Conservation (phyloP, 2,797 vertebrate species). For the Sebastes diploproa region DNA sequence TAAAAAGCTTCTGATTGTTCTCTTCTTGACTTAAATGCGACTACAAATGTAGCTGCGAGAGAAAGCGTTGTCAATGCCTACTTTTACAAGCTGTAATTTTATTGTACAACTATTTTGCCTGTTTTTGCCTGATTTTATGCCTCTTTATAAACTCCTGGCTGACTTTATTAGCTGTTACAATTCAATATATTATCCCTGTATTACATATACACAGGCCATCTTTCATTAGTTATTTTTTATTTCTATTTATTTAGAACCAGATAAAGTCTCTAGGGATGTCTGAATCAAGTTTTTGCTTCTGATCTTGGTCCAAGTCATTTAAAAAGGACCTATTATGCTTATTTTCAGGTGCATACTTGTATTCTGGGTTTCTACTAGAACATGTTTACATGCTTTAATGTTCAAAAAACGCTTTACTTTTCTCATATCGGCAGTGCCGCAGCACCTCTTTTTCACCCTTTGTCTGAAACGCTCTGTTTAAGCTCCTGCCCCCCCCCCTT, state of each 20-base stretch:
- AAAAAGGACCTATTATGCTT: too few relatives aligned
- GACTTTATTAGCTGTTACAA: constrained; percentile 32
- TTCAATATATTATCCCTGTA: constrained; percentile 20
- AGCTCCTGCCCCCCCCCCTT: too few relatives aligned
- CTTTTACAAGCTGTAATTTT: constrained; percentile 42
- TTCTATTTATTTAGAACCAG: background rate
- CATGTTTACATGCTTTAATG: too few relatives aligned
- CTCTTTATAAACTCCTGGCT: constrained; percentile 12
- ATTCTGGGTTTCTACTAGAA: too few relatives aligned
- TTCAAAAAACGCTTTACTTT: too few relatives aligned
- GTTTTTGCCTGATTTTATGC: constrained; percentile 21
- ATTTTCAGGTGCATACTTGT: too few relatives aligned
- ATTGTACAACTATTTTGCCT: constrained; percentile 19
- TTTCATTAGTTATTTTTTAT: constrained; percentile 1
- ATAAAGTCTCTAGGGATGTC: constrained; percentile 11
- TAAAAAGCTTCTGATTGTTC: constrained; percentile 61
- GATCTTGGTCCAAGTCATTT: background rate
- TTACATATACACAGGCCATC: constrained; percentile 6
- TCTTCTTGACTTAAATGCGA: constrained; percentile 37
- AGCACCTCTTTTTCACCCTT: too few relatives aligned
- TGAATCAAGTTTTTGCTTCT: background rate
- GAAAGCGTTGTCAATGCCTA: constrained; percentile 39
- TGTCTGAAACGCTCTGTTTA: too few relatives aligned
- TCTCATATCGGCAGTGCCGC: too few relatives aligned
- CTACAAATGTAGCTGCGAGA: constrained; percentile 16